phyloP scores from a whole-genome alignment of 2,888 invertebrate species.

The Erebia aethiops region DNA sequence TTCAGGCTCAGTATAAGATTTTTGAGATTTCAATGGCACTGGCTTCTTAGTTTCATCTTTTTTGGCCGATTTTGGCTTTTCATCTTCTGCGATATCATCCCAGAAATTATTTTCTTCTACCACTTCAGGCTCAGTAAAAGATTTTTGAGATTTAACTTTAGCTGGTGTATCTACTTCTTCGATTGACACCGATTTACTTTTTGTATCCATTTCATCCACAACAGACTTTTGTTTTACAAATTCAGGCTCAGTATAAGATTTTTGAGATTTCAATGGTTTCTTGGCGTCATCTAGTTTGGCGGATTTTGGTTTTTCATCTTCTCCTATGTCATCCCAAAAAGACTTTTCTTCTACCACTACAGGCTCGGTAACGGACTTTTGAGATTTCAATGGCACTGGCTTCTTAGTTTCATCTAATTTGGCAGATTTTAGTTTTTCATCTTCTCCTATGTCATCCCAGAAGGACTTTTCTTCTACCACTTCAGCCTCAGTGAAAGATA shows the following conservation, averaged over 20 bases:
- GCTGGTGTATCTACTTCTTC: neutral
- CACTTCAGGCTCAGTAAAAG: conserved; percentile 54
- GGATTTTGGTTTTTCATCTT: conserved; percentile 4
- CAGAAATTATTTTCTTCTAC: conserved; percentile 58
- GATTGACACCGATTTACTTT: neutral
- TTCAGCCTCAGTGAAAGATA: conserved; percentile 56
- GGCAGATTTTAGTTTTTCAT: neutral
- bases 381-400: neutral
- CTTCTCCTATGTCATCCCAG: conserved; percentile 52
- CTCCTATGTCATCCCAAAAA: conserved; percentile 54
- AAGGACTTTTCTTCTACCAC: conserved; percentile 50
- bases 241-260: conserved; percentile 48
- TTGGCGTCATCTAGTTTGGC: neutral
- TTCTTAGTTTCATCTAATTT: neutral
- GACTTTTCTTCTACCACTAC: conserved; percentile 50
- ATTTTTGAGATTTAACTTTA: conserved; percentile 52
- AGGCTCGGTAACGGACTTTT: conserved; percentile 49
- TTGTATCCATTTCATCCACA: conserved; percentile 51
- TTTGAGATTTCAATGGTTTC: conserved; percentile 2
- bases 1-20: conserved; percentile 53
- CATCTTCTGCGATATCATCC: conserved; percentile 48
- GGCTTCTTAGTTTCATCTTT: neutral
- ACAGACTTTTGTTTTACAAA: conserved; percentile 54
- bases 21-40: conserved; percentile 49
- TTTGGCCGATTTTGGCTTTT: conserved; percentile 3